Evolutionary conservation across 2,113 vertebrate species (phyloP).

Genomic region (Sceloporus undulatus): DNA sequence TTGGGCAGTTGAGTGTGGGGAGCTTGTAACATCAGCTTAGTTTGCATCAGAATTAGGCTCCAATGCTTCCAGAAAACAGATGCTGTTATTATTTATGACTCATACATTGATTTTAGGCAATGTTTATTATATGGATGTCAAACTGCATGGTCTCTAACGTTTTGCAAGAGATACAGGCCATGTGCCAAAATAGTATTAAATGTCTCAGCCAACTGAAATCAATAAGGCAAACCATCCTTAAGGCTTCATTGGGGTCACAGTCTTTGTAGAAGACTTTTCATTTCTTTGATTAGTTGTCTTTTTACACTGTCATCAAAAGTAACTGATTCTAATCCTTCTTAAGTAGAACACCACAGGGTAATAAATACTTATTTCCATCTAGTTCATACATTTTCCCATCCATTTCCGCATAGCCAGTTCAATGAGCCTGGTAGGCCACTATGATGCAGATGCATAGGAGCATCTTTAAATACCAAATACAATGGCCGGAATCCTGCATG

Average conservation of each 20-base stretch:
- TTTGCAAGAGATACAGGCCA: background rate
- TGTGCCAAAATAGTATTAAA: background rate
- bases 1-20: background rate
- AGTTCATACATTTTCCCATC: background rate
- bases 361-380: background rate
- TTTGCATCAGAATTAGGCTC: background rate
- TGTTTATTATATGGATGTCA: conserved; percentile 49
- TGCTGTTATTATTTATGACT: background rate
- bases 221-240: background rate
- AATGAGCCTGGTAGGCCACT: background rate
- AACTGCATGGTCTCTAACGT: conserved; percentile 2
- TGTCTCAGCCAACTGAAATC: background rate
- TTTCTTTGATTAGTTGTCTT: conserved; percentile 44
- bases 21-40: conserved; percentile 29
- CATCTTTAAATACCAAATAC: background rate
- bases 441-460: background rate
- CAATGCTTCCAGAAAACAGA: conserved; percentile 13
- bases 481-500: too few species aligned
- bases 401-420: background rate
- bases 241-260: background rate
- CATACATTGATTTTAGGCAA: conserved; percentile 20
- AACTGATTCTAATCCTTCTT: background rate
- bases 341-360: background rate
- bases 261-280: background rate
- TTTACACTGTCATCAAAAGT: conserved; percentile 9